Conservation (phyloP, 2,888 invertebrate species). For the Oxyteleia sp. region DNA sequence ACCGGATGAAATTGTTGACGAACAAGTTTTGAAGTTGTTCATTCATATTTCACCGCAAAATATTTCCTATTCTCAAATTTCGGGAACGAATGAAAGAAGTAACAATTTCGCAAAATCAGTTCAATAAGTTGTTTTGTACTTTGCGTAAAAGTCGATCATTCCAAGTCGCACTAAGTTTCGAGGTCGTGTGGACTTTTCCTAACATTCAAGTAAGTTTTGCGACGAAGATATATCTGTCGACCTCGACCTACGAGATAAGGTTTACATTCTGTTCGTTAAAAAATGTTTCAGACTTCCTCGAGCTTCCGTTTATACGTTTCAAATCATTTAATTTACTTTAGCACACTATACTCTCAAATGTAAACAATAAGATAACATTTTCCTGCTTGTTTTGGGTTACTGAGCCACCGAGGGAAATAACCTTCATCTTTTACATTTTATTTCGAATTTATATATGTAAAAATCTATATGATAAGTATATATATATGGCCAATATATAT, state of each 20-base stretch:
- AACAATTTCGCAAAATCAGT: constrained; percentile 40
- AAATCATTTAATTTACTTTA: constrained; percentile 25
- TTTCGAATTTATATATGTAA: not conserved
- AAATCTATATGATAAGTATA: too few species aligned
- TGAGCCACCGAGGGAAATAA: constrained; percentile 10
- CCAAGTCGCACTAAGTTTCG: constrained; percentile 54
- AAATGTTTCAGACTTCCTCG: constrained; percentile 37
- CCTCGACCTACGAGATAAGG: constrained; percentile 68
- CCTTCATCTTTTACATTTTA: constrained; percentile 9
- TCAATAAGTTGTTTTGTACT: constrained; percentile 56
- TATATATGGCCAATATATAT: too few species aligned
- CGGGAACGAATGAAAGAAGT: not conserved
- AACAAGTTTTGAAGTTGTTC: too few species aligned
- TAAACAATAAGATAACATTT: constrained; percentile 31
- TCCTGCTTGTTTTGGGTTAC: constrained; percentile 7
- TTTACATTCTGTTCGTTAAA: constrained; percentile 54
- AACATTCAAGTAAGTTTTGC: constrained; percentile 61
- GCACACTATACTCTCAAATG: not conserved
- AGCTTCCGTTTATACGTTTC: constrained; percentile 8
- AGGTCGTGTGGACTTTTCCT: constrained; percentile 65
- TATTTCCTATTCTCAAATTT: not conserved
- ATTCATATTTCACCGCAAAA: constrained; percentile 47
- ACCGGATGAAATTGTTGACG: constrained; percentile 5
- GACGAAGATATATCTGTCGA: constrained; percentile 49
- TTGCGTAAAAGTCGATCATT: constrained; percentile 49